Percentiles rank a stretch among this genome's conserved stretches.
Evolutionary conservation across 2,888 invertebrate species (phyloP).

Genomic region (Nephrotoma appendiculata): DNA sequence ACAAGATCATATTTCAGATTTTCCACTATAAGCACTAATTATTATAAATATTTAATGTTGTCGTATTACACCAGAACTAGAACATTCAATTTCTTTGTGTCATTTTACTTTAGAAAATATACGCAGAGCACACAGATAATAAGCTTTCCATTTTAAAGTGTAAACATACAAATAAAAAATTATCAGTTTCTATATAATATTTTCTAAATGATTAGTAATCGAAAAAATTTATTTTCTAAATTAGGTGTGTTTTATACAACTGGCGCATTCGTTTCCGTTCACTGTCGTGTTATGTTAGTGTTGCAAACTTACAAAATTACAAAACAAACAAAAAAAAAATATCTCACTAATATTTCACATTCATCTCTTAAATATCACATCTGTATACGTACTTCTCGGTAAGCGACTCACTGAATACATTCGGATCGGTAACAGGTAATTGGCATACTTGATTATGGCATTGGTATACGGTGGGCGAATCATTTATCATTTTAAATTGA

Average conservation of each 20-base stretch:
- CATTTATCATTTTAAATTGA: conserved; percentile 30
- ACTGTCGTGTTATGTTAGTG: neutral
- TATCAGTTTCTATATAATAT: neutral
- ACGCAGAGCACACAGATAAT: neutral
- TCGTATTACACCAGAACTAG: neutral
- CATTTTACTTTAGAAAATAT: neutral
- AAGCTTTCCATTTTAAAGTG: neutral
- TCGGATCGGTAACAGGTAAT: conserved; percentile 29
- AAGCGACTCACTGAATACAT: conserved; percentile 1
- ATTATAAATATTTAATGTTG: neutral
- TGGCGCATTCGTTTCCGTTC: neutral
- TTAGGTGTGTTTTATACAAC: neutral
- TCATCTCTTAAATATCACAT: conserved; percentile 3
- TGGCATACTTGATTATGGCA: conserved; percentile 31
- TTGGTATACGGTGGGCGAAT: conserved; percentile 29
- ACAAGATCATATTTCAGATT: neutral
- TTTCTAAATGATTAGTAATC: neutral
- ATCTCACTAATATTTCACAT: neutral
- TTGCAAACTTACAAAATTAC: neutral
- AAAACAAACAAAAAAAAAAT: neutral
- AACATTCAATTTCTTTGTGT: neutral
- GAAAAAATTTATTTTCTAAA: neutral
- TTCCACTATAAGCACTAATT: neutral
- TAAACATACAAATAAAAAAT: neutral
- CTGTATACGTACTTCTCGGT: neutral